Conservation (phyloP, 2,113 vertebrate species). For the Euleptes europaea region DNA sequence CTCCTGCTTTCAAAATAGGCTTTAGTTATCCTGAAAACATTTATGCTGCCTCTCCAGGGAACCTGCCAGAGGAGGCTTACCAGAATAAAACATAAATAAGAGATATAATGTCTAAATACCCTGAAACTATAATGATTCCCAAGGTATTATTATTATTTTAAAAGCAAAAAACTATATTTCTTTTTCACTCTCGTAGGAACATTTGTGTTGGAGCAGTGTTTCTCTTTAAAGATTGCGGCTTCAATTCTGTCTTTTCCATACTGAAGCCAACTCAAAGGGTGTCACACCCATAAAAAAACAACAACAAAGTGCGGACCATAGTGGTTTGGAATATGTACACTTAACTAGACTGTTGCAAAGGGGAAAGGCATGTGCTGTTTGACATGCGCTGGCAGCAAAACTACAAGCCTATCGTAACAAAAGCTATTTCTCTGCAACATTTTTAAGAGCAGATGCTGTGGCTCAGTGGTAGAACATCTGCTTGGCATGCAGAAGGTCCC, state of each 20-base stretch:
- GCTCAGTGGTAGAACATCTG: too few relatives aligned
- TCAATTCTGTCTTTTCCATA: constrained; percentile 18
- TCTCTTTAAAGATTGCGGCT: background rate
- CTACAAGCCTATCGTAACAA: background rate
- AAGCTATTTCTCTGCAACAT: background rate
- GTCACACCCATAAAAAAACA: background rate
- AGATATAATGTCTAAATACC: background rate
- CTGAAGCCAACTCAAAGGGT: constrained; percentile 21
- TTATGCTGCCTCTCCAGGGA: too few relatives aligned
- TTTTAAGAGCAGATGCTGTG: background rate
- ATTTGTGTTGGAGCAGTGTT: background rate
- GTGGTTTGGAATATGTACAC: background rate
- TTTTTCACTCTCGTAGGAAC: background rate
- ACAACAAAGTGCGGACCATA: background rate
- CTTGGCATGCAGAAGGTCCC: too few relatives aligned
- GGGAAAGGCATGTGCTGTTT: background rate
- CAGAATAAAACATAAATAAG: too few relatives aligned
- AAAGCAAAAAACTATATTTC: background rate
- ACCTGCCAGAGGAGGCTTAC: too few relatives aligned
- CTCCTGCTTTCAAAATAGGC: too few relatives aligned
- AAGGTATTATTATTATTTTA: background rate
- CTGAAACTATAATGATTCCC: background rate
- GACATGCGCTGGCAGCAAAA: background rate
- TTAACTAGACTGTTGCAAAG: background rate
- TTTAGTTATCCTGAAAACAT: too few relatives aligned